phyloP scores from a whole-genome alignment of 2,888 invertebrate genomes.

The Nudaria mundana region DNA sequence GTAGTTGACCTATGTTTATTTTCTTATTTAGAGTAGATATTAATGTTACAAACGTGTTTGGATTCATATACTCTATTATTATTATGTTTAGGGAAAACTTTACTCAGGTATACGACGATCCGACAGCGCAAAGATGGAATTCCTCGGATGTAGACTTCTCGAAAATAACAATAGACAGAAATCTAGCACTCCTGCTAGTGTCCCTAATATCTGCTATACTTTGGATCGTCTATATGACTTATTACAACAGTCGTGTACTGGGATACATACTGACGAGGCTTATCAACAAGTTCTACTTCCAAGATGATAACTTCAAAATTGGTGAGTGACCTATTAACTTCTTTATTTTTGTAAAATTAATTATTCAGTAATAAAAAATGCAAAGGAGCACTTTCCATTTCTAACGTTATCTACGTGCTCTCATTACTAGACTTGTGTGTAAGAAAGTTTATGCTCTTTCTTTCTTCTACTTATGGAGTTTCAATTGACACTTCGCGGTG shows the following conservation, averaged over 20 bases:
- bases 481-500: too few relatives aligned
- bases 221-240: slow-evolving; percentile 97
- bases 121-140: slow-evolving; percentile 80
- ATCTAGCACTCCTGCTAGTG: slow-evolving; percentile 87
- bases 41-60: slow-evolving; percentile 27
- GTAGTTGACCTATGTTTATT: slow-evolving; percentile 44
- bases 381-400: too few relatives aligned
- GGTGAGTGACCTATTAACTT: slow-evolving; percentile 77
- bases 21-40: slow-evolving; percentile 35
- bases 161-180: slow-evolving; percentile 88
- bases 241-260: slow-evolving; percentile 95
- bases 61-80: slow-evolving; percentile 26
- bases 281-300: slow-evolving; percentile 92
- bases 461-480: too few relatives aligned
- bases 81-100: slow-evolving; percentile 59
- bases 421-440: too few relatives aligned
- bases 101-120: slow-evolving; percentile 52
- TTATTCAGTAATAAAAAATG: too few relatives aligned
- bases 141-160: slow-evolving; percentile 81
- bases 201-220: slow-evolving; percentile 91
- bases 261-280: slow-evolving; percentile 95
- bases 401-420: too few relatives aligned
- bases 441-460: too few relatives aligned
- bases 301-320: slow-evolving; percentile 93
- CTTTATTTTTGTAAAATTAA: too few relatives aligned